phyloP scores from a whole-genome alignment of 2,797 vertebrate genomes.

The Gouania willdenowi region DNA sequence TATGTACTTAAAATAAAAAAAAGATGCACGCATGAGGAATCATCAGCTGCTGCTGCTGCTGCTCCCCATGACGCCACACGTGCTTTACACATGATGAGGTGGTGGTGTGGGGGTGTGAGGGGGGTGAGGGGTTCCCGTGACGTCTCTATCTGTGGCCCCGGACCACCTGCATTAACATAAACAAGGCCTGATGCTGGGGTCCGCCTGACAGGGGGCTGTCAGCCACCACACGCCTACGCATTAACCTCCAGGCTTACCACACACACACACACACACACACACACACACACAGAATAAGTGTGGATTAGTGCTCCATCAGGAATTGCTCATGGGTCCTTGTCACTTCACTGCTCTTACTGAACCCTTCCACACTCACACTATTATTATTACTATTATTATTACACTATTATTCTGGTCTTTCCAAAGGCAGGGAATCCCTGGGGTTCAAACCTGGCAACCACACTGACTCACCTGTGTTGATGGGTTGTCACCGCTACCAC shows the following conservation, averaged over 20 bases:
- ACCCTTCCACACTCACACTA: slow-evolving; percentile 36
- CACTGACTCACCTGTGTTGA: slow-evolving; percentile 18
- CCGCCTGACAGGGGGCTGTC: slow-evolving; percentile 68
- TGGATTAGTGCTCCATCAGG: slow-evolving; percentile 73
- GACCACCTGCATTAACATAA: slow-evolving; percentile 67
- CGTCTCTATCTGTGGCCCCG: slow-evolving; percentile 53
- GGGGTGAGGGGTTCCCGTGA: no score
- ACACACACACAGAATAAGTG: slow-evolving; percentile 50
- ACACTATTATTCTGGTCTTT: slow-evolving; percentile 49
- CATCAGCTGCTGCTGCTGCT: background rate
- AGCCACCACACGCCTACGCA: slow-evolving; percentile 57
- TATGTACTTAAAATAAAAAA: slow-evolving; percentile 21
- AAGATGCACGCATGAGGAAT: slow-evolving; percentile 13
- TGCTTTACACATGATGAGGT: slow-evolving; percentile 22
- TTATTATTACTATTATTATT: no score
- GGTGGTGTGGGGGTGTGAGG: no score
- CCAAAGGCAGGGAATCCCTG: slow-evolving; percentile 56
- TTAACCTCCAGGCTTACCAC: slow-evolving; percentile 73
- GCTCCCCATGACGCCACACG: slow-evolving; percentile 3
- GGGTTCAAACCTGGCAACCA: slow-evolving; percentile 22
- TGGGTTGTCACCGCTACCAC: background rate
- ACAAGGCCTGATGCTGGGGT: slow-evolving; percentile 60
- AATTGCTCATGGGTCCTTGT: slow-evolving; percentile 73
- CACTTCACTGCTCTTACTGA: slow-evolving; percentile 61
- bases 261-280: slow-evolving; percentile 31